These are phyloP conservation scores for Physeter macrocephalus DNA, from an alignment of 2,113 vertebrate species.

Conservation along the genomic window DNA sequence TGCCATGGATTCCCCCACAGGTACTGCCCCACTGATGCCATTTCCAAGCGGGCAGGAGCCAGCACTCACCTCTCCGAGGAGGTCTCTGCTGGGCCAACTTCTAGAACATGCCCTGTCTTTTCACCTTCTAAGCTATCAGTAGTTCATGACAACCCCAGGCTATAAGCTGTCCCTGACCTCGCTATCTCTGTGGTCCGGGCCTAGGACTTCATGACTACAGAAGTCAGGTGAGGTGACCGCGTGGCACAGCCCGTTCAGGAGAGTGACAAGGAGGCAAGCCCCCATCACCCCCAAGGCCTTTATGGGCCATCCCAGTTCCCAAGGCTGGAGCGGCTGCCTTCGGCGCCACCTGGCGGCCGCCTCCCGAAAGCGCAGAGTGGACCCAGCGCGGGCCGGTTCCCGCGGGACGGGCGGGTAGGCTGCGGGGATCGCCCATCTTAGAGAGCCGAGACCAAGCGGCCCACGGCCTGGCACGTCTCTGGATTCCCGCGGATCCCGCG, in stretches of 20 bases:
- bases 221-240: not conserved
- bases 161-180: not conserved
- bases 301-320: not conserved
- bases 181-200: not conserved
- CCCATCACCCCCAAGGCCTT: not conserved
- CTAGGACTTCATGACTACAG: not conserved
- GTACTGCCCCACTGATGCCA: not conserved
- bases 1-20: not conserved
- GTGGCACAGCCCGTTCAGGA: not conserved
- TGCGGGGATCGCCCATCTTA: not conserved
- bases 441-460: not conserved
- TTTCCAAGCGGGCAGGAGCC: no score
- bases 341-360: conserved; percentile 49
- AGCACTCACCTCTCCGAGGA: not conserved
- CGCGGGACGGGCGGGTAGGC: no score
- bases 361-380: fast-evolving
- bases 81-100: not conserved
- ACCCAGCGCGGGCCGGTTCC: not conserved
- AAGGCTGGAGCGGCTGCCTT: not conserved
- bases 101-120: not conserved
- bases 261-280: not conserved
- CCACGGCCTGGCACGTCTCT: not conserved
- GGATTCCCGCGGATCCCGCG: no score
- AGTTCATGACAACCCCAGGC: not conserved
- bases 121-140: not conserved